A percentile compares a stretch with the other conserved stretches of the same genome.
These are phyloP conservation scores for Sebastes diploproa DNA, from an alignment of 2,797 vertebrate species.

Conservation along the genomic window DNA sequence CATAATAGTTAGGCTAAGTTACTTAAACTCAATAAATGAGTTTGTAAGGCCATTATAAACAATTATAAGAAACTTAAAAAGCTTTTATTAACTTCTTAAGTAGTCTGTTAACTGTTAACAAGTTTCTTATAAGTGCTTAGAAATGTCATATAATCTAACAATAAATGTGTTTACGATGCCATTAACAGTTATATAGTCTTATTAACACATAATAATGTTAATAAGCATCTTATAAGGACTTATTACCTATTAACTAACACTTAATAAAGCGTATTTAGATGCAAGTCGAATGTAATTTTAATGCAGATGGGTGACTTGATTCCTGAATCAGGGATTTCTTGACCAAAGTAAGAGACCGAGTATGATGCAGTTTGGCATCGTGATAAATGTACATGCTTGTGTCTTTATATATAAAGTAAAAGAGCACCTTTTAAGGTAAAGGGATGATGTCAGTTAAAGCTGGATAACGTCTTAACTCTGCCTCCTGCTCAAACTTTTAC, in stretches of 20 bases:
- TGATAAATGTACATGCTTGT: no score
- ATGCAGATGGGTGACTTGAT: not conserved
- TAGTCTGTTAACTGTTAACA: not conserved
- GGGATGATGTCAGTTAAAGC: constrained; percentile 71
- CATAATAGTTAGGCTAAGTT: not conserved
- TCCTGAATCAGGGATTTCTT: not conserved
- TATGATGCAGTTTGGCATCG: no score
- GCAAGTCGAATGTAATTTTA: not conserved
- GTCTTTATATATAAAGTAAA: constrained; percentile 68
- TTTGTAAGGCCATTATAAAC: not conserved
- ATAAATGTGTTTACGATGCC: not conserved
- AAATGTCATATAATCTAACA: not conserved
- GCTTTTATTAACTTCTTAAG: not conserved
- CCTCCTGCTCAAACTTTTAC: constrained; percentile 62
- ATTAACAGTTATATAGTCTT: not conserved
- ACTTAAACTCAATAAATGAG: not conserved
- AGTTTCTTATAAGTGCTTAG: not conserved
- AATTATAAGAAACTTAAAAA: not conserved
- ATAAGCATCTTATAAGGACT: not conserved
- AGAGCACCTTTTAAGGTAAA: constrained; percentile 87
- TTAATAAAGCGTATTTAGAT: not conserved
- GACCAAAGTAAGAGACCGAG: not conserved
- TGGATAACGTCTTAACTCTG: constrained; percentile 45
- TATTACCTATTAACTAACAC: not conserved
- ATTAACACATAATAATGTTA: not conserved